phyloP scores from a whole-genome alignment of 2,888 invertebrate species.

The Drosophila birchii region DNA sequence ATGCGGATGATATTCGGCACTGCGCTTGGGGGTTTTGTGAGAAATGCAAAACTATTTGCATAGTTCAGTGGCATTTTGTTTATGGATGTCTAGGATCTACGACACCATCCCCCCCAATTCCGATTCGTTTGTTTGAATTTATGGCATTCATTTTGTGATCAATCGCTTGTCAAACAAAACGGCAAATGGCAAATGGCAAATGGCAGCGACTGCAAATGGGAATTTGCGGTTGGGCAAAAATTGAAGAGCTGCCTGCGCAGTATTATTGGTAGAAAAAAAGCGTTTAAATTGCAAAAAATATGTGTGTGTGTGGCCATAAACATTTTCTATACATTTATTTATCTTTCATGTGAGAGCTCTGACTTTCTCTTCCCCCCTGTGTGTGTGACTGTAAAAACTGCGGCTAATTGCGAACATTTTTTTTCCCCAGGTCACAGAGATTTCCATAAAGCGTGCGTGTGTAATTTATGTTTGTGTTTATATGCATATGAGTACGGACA shows the following conservation, averaged over 20 bases:
- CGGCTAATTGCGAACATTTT: conserved; percentile 68
- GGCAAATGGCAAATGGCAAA: conserved; percentile 38
- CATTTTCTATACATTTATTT: conserved; percentile 38
- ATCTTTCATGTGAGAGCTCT: conserved; percentile 23
- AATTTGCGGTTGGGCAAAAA: conserved; percentile 63
- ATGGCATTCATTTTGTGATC: conserved; percentile 70
- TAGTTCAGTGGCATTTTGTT: conserved; percentile 54
- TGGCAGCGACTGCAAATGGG: conserved; percentile 53
- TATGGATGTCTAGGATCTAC: conserved; percentile 4
- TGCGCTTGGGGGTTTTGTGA: conserved; percentile 7
- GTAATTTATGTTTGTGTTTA: conserved; percentile 77
- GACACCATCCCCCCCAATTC: neutral
- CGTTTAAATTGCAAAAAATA: conserved; percentile 32
- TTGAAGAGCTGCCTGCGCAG: conserved; percentile 24
- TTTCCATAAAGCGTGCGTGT: conserved; percentile 59
- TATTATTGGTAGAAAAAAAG: conserved; percentile 34
- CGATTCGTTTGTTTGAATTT: conserved; percentile 50
- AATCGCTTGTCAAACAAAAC: conserved; percentile 63
- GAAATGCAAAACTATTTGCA: conserved; percentile 57
- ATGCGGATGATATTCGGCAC: conserved; percentile 33
- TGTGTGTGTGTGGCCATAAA: neutral
- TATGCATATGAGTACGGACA: conserved; percentile 73
- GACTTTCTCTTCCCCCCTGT: no score
- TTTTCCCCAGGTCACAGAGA: conserved; percentile 62
- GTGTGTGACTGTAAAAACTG: conserved; percentile 60